Percentiles rank a stretch among this genome's conserved stretches.
These are phyloP conservation scores for Callimorpha dominula DNA, from an alignment of 2,888 invertebrate genomes.

Conservation along the genomic window DNA sequence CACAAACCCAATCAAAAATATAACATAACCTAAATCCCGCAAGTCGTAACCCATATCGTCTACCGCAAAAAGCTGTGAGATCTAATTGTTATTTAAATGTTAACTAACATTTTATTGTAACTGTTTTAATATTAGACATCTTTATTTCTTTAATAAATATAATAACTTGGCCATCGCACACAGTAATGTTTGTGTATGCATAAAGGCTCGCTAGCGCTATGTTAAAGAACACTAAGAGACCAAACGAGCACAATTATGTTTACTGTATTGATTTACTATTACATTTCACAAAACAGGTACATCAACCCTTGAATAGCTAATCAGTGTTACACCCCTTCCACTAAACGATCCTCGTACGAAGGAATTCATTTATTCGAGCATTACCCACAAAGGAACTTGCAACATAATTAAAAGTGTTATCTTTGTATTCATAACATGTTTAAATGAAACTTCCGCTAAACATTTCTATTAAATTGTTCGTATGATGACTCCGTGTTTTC, in stretches of 20 bases:
- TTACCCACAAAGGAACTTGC: conserved; percentile 22
- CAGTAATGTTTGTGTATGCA: too few species aligned
- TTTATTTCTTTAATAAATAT: too few species aligned
- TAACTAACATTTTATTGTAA: too few species aligned
- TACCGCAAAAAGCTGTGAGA: too few species aligned
- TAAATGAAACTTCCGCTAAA: conserved; percentile 30
- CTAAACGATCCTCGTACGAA: conserved; percentile 14
- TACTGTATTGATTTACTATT: neutral
- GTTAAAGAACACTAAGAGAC: neutral
- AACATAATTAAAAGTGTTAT: conserved; percentile 29
- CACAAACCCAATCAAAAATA: too few species aligned
- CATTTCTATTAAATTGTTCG: conserved; percentile 30
- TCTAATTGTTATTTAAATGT: too few species aligned
- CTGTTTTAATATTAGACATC: too few species aligned
- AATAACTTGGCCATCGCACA: too few species aligned
- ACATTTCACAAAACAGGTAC: neutral
- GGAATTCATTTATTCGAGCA: conserved; percentile 19
- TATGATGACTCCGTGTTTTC: conserved; percentile 33
- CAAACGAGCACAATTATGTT: neutral
- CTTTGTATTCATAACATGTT: conserved; percentile 27
- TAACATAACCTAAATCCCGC: too few species aligned
- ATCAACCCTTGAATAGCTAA: neutral
- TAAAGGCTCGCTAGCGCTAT: too few species aligned
- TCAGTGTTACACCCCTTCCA: conserved; percentile 3
- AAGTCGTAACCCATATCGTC: too few species aligned